A percentile compares a stretch with the other conserved stretches of the same genome.
Conservation (phyloP, 35 echinoderm and acorn worm species). For the Strongylocentrotus purpuratus region DNA sequence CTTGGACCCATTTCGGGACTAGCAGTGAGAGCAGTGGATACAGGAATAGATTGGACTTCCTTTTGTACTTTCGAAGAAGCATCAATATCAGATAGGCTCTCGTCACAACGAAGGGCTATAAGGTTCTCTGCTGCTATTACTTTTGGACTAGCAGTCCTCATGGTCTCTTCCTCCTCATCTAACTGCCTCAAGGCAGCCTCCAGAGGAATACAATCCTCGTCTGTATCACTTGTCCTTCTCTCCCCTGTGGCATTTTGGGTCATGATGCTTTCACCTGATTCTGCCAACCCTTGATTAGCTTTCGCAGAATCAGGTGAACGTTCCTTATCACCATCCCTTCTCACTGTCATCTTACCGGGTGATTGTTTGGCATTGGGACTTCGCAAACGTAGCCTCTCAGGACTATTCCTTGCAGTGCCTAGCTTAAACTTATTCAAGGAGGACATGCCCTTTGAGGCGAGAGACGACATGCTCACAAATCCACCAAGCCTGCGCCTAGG, state of each 20-base stretch:
- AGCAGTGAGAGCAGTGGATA: neutral
- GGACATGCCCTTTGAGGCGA: neutral
- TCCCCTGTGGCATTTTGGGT: neutral
- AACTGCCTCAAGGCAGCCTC: neutral
- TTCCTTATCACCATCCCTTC: neutral
- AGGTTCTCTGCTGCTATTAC: neutral
- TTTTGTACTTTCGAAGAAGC: neutral
- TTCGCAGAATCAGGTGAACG: neutral
- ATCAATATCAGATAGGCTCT: neutral
- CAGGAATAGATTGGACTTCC: neutral
- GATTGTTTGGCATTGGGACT: neutral
- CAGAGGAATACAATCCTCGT: conserved; percentile 17
- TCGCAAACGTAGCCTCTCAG: neutral
- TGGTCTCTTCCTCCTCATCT: conserved; percentile 7
- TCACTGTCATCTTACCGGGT: neutral
- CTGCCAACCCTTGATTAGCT: neutral
- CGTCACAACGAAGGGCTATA: neutral
- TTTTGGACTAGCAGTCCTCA: neutral
- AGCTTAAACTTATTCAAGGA: neutral
- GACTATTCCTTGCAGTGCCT: neutral
- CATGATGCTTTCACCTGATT: neutral
- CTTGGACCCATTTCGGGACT: neutral
- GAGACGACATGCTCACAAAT: neutral
- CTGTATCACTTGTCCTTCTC: neutral
- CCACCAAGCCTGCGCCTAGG: neutral